Percentiles rank a stretch among this genome's conserved stretches.
These are phyloP conservation scores for Cygnus atratus DNA, from an alignment of 2,113 vertebrate genomes.

Conservation along the genomic window DNA sequence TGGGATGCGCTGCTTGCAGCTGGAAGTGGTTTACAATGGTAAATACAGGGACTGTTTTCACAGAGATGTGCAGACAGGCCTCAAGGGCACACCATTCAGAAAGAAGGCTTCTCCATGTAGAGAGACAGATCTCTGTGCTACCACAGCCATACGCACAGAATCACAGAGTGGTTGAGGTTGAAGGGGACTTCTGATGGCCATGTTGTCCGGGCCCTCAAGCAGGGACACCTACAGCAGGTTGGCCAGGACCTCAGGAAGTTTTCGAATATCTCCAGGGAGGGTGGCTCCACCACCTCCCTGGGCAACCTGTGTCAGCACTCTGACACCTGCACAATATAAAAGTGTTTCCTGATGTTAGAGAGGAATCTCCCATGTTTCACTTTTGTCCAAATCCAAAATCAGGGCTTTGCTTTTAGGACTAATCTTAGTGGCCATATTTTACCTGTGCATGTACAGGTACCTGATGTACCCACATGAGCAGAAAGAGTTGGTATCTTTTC, in stretches of 20 bases:
- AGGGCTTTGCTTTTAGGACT: neutral
- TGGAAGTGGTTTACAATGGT: neutral
- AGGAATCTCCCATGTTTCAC: neutral
- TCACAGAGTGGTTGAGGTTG: neutral
- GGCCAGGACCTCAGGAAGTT: neutral
- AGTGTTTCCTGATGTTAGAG: neutral
- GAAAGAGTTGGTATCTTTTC: neutral
- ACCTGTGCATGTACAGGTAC: neutral
- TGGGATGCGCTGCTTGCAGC: constrained; percentile 1
- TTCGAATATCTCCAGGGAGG: neutral
- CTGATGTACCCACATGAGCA: neutral
- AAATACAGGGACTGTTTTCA: neutral
- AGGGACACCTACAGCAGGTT: accelerated
- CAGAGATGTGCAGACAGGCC: neutral
- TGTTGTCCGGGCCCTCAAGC: neutral
- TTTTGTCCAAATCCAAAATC: neutral
- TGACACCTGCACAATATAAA: neutral
- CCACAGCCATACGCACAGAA: neutral
- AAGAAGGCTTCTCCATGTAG: neutral
- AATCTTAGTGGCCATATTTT: neutral
- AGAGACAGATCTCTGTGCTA: neutral
- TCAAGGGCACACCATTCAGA: neutral
- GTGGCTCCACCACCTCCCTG: neutral
- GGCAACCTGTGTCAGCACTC: neutral
- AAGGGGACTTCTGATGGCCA: neutral